A percentile compares a stretch with the other conserved stretches of the same genome.
Evolutionary conservation across 2,113 vertebrate genomes (phyloP).

Genomic region (Recurvirostra avosetta): DNA sequence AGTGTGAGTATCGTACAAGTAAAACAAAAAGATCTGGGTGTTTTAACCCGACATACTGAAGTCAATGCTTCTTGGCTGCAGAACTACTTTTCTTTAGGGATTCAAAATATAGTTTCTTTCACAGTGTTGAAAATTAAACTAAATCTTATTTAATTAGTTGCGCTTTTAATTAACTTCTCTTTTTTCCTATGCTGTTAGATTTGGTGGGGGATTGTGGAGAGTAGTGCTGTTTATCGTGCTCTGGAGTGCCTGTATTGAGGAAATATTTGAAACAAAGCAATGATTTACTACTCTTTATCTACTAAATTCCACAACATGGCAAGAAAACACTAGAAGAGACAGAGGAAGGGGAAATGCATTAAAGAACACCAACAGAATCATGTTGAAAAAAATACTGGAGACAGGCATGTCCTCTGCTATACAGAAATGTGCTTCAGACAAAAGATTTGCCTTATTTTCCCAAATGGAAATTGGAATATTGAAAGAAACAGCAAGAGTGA

Average conservation of each 20-base stretch:
- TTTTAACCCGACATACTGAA: neutral
- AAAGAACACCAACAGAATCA: neutral
- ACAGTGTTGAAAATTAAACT: neutral
- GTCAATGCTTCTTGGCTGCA: neutral
- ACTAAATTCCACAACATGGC: neutral
- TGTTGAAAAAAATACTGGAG: neutral
- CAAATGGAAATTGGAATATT: neutral
- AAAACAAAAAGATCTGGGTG: neutral
- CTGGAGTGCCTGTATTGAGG: neutral
- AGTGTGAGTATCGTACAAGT: neutral
- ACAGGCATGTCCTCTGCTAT: neutral
- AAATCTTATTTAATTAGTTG: neutral
- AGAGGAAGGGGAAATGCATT: neutral
- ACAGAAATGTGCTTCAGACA: neutral
- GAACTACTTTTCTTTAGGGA: neutral
- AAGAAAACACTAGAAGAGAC: neutral
- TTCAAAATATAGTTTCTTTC: neutral
- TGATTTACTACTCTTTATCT: neutral
- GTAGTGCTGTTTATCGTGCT: neutral
- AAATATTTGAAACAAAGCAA: neutral
- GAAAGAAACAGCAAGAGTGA: constrained; percentile 2
- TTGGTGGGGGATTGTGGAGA: neutral
- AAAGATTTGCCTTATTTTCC: constrained; percentile 10
- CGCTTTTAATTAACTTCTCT: neutral
- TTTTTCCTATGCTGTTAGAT: neutral